Evolutionary conservation across 2,888 invertebrate species (phyloP).

Genomic region (Melieria omissa): DNA sequence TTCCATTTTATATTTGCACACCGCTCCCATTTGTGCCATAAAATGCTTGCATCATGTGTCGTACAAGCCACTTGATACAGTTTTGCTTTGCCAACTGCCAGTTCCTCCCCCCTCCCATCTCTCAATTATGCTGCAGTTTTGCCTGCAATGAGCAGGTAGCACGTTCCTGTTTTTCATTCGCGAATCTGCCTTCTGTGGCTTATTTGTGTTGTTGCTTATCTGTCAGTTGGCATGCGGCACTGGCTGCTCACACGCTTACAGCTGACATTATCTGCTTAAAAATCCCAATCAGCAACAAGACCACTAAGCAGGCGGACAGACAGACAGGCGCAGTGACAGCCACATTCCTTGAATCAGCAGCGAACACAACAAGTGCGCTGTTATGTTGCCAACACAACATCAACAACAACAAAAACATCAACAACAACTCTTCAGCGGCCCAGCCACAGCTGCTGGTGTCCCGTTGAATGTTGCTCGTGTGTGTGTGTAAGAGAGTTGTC

Average conservation of each 20-base stretch:
- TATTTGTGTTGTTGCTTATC: not conserved
- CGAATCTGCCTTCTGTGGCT: too few relatives aligned
- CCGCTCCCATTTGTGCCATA: too few relatives aligned
- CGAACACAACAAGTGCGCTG: too few relatives aligned
- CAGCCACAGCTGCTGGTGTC: not conserved
- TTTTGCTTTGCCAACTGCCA: too few relatives aligned
- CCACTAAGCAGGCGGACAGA: not conserved
- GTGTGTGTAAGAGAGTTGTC: too few relatives aligned
- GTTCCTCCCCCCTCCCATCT: too few relatives aligned
- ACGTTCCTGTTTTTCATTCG: not conserved
- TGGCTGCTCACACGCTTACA: not conserved
- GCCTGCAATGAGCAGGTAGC: not conserved
- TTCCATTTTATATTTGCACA: too few relatives aligned
- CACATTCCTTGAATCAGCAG: too few relatives aligned
- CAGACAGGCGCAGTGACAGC: too few relatives aligned
- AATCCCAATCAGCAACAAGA: not conserved
- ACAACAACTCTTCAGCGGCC: not conserved
- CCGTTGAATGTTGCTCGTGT: not conserved
- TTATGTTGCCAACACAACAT: not conserved
- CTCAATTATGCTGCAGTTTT: too few relatives aligned
- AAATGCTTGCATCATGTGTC: too few relatives aligned
- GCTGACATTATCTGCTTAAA: constrained; percentile 6
- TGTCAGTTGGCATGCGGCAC: constrained; percentile 2
- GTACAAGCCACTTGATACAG: too few relatives aligned
- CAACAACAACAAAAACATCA: not conserved